Evolutionary conservation across 2,797 vertebrate genomes (phyloP).

Genomic region (Siniperca obscura): DNA sequence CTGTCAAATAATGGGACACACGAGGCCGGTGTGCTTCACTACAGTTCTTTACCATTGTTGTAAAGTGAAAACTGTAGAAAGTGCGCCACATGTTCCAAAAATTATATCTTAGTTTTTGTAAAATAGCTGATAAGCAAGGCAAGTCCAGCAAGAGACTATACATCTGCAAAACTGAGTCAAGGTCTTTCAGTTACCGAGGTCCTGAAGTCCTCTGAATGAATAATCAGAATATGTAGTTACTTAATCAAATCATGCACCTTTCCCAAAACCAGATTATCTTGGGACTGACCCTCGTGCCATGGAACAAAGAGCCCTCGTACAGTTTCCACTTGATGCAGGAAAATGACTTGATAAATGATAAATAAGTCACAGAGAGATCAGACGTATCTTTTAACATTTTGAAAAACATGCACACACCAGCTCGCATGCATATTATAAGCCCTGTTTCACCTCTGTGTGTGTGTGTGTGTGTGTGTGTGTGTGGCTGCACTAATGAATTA

Average conservation of each 20-base stretch:
- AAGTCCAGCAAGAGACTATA: background rate
- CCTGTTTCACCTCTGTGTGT: slow-evolving; percentile 24
- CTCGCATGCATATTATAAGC: background rate
- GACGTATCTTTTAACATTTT: background rate
- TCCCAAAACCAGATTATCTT: slow-evolving; percentile 14
- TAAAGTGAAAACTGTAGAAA: no score
- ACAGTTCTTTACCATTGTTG: no score
- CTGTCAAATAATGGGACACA: background rate
- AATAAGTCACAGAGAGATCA: background rate
- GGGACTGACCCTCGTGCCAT: background rate
- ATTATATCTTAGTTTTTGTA: background rate
- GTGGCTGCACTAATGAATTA: slow-evolving; percentile 68
- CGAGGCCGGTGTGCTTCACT: no score
- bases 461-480: slow-evolving; percentile 31
- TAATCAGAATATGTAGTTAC: background rate
- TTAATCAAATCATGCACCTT: slow-evolving; percentile 20
- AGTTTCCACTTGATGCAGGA: background rate
- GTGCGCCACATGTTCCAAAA: background rate
- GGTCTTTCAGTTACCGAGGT: background rate
- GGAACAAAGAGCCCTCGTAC: background rate
- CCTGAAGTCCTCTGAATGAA: background rate
- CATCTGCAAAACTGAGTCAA: background rate
- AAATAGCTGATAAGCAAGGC: no score
- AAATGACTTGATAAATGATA: background rate
- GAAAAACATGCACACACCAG: no score